Base-by-base conservation (phyloP, 2,113 vertebrate species). In the Brevimyrus niger region DNA sequence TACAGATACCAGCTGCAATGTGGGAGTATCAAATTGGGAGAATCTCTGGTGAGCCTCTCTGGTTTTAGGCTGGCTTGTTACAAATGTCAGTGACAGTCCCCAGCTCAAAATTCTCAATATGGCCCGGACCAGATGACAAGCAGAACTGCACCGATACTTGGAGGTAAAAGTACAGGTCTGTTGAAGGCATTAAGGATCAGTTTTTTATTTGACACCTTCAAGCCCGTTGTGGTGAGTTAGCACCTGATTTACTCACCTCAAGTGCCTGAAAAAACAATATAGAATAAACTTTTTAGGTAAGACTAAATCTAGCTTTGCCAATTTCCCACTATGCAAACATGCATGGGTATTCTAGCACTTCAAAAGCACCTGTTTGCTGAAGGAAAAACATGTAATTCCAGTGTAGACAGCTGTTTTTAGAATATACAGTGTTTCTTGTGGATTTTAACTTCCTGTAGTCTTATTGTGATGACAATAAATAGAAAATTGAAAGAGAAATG, bases 311-410 rank as follows among this genome's bases (percentile, higher is more conserved):
- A 9, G 73, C 76, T 89, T 55, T 84, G 58, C 38, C 38, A n/a
- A 38, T 38, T 84, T 35, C 31, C 88, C 50, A 13, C 10, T 73
- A 13, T 8, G 23, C 58, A 48, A 48, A 53, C 73, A 47, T 89
- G 73, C 69, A 55, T 19, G 21, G 51, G 65, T 35, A 53, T 87
- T 44, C 38, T 5, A 15, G 35, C 38, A 89, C 73, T 83, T 89
- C 88, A 89, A 89, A 83, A 53, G 50, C 76, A 55, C 17, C 47
- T 84, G 19, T 84, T 84, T 89, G 17, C 35, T 38, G 83, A 84
- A 83, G 51, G 51, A 55, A 76, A 89, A 38, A 89, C 38, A 17
- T 27, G 19, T 51, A 84, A 83, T 50, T 84, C 76, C 88, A 84
- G 53, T 44, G 35, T 58, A 89, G 55, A 84, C 88, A 46, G 4